phyloP scores from a whole-genome alignment of 1,140 invertebrate species.

The Apis laboriosa region DNA sequence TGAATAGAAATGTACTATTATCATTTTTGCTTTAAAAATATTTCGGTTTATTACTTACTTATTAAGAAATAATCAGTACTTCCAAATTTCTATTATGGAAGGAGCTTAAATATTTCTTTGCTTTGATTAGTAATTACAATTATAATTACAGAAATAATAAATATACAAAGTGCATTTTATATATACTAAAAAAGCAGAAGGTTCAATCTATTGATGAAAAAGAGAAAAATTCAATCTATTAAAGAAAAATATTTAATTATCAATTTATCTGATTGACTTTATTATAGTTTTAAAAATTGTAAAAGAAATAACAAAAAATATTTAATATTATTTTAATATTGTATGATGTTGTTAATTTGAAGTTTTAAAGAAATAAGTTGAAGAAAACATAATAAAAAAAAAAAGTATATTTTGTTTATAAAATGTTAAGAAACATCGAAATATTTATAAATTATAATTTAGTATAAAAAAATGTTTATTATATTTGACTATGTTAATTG shows the following conservation, averaged over 20 bases:
- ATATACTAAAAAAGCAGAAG: constrained; percentile 26
- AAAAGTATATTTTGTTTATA: constrained; percentile 17
- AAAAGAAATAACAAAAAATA: background rate
- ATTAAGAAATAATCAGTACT: constrained; percentile 63
- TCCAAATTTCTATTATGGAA: constrained; percentile 63
- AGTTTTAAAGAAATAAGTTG: background rate
- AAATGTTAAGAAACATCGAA: background rate
- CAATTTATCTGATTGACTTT: background rate
- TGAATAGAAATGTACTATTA: constrained; percentile 43
- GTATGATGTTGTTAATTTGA: background rate
- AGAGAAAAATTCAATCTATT: constrained; percentile 15
- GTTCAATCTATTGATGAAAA: constrained; percentile 56
- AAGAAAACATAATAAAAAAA: background rate
- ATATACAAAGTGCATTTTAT: constrained; percentile 41
- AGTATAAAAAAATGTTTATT: constrained; percentile 1
- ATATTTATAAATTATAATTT: constrained; percentile 14
- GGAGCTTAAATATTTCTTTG: constrained; percentile 68
- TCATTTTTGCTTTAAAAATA: constrained; percentile 53
- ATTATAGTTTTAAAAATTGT: background rate
- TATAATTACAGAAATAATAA: constrained; percentile 33
- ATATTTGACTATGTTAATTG: background rate
- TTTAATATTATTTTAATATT: background rate
- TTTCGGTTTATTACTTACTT: constrained; percentile 66
- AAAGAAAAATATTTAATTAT: constrained; percentile 11
- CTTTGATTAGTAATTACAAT: constrained; percentile 49